These are phyloP conservation scores for Echeneis naucrates DNA, from an alignment of 2,797 vertebrate genomes.

Conservation along the genomic window DNA sequence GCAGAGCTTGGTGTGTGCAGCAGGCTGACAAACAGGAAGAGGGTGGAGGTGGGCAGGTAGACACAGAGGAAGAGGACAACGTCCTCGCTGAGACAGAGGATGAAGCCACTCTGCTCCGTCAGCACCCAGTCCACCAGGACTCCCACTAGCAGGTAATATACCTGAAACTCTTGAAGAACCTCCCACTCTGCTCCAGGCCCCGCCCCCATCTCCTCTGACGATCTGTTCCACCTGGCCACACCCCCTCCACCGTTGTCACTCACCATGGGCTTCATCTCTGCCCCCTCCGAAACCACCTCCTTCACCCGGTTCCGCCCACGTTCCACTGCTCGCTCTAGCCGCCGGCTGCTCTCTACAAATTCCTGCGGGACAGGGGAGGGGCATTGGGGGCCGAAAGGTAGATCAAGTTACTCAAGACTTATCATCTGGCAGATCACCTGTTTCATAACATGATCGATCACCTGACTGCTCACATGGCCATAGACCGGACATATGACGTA, in stretches of 20 bases:
- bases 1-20: conserved; percentile 77
- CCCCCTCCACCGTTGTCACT: conserved; percentile 88
- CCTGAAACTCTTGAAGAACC: conserved; percentile 92
- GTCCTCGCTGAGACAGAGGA: conserved; percentile 92
- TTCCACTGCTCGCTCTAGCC: conserved; percentile 89
- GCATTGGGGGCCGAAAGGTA: background rate
- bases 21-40: conserved; percentile 91
- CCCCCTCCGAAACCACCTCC: conserved; percentile 86
- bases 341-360: conserved; percentile 96
- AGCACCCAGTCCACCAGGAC: conserved; percentile 94
- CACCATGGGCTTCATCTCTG: conserved; percentile 98
- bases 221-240: conserved; percentile 38
- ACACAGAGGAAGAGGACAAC: conserved; percentile 94
- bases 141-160: conserved; percentile 94
- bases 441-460: no score
- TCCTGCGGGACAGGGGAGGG: conserved; percentile 83
- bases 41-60: conserved; percentile 94
- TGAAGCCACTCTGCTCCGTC: conserved; percentile 87
- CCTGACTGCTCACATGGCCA: no score
- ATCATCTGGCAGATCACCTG: no score
- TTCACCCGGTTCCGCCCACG: conserved; percentile 90
- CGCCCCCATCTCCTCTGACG: conserved; percentile 76
- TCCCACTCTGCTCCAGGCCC: conserved; percentile 86
- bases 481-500: no score
- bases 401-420: background rate